These are phyloP conservation scores for Ophion obscuratus DNA, from an alignment of 2,888 invertebrate species.

Conservation along the genomic window DNA sequence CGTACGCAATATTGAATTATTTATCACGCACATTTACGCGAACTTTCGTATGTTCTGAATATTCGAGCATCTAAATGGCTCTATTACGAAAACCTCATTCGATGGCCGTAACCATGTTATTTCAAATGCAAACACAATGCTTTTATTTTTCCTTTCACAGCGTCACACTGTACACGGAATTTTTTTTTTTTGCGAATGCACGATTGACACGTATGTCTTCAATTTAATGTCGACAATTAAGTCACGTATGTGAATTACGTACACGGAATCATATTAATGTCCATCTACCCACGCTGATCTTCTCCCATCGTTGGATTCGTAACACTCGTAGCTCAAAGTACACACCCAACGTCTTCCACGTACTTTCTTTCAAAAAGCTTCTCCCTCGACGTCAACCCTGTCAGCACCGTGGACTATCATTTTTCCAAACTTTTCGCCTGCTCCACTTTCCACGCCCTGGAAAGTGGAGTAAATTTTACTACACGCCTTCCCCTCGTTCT, in stretches of 20 bases:
- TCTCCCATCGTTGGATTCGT: slow-evolving; percentile 39
- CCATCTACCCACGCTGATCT: neutral
- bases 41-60: neutral
- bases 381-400: slow-evolving; percentile 20
- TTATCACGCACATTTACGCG: neutral
- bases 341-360: slow-evolving; percentile 39
- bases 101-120: neutral
- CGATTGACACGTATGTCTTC: neutral
- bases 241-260: slow-evolving; percentile 14
- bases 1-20: neutral
- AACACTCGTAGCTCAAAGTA: slow-evolving; percentile 51
- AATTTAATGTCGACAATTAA: slow-evolving; percentile 22
- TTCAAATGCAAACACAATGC: neutral
- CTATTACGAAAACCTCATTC: neutral
- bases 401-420: neutral
- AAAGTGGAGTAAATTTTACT: slow-evolving; percentile 41
- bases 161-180: too few species aligned
- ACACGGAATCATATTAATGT: slow-evolving; percentile 41
- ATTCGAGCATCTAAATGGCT: neutral
- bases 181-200: neutral
- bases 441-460: too few species aligned
- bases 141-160: too few species aligned
- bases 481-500: slow-evolving; percentile 9
- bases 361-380: slow-evolving; percentile 4
- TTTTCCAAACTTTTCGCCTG: slow-evolving; percentile 12